Conservation (phyloP, 1,140 invertebrate genomes). For the Parapsyche elsis region DNA sequence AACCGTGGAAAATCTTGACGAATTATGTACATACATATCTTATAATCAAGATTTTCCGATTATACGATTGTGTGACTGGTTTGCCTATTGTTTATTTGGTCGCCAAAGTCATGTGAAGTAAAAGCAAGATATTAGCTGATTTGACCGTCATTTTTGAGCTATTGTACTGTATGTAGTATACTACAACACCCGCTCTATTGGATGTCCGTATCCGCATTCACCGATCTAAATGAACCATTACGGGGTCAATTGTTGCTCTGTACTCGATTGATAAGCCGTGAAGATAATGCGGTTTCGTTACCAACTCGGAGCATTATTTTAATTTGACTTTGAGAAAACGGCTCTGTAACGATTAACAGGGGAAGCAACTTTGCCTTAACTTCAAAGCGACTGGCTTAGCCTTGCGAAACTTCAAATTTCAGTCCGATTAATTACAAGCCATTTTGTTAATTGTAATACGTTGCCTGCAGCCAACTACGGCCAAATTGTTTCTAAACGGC, state of each 20-base stretch:
- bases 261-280: constrained; percentile 10
- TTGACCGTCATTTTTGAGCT: too few relatives aligned
- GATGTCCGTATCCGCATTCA: too few relatives aligned
- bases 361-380: background rate
- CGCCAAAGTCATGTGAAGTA: too few relatives aligned
- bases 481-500: background rate
- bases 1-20: too few relatives aligned
- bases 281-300: constrained; percentile 1
- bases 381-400: constrained; percentile 7
- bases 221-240: background rate
- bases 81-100: too few relatives aligned
- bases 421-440: constrained; percentile 19
- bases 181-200: background rate
- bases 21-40: too few relatives aligned
- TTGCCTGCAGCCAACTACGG: background rate
- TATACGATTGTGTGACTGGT: too few relatives aligned
- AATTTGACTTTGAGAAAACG: constrained; percentile 14
- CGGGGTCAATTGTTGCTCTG: background rate
- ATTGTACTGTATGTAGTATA: too few relatives aligned
- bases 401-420: constrained; percentile 10
- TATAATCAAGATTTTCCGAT: too few relatives aligned
- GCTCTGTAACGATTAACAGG: constrained; percentile 7
- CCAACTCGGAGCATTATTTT: constrained; percentile 7
- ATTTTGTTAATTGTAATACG: constrained; percentile 15
- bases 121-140: too few relatives aligned